Conservation (phyloP, 2,113 vertebrate genomes). For the Oncorhynchus kisutch region DNA sequence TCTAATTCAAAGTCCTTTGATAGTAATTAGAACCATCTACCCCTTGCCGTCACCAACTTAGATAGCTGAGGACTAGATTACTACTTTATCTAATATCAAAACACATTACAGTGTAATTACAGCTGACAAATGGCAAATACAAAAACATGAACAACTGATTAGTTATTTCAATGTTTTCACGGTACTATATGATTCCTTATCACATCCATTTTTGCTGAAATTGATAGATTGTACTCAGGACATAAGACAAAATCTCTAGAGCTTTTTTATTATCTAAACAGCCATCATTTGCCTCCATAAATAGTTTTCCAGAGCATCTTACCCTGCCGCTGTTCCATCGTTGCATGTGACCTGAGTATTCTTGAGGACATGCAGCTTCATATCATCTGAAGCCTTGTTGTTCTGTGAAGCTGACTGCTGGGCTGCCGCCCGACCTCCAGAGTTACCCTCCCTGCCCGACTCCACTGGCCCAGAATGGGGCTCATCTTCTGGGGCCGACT, state of each 20-base stretch:
- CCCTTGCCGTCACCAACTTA: too few relatives aligned
- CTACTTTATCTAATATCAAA: background rate
- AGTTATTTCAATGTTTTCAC: background rate
- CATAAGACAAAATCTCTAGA: background rate
- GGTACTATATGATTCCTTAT: background rate
- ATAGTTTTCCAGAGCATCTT: conserved; percentile 17
- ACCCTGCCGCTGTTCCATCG: conserved; percentile 75
- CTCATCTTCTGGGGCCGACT: conserved; percentile 39
- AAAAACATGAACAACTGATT: background rate
- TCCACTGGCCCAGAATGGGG: conserved; percentile 37
- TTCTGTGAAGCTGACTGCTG: conserved; percentile 36
- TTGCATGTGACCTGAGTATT: conserved; percentile 70
- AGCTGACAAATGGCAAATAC: background rate
- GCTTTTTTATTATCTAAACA: background rate
- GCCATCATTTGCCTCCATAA: background rate
- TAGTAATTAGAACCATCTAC: background rate
- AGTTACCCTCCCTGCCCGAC: conserved; percentile 36
- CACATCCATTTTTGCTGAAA: background rate
- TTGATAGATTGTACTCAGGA: background rate
- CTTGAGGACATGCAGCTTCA: conserved; percentile 77
- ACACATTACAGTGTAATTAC: background rate
- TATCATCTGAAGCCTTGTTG: conserved; percentile 61
- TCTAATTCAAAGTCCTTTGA: background rate
- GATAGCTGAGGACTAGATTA: background rate
- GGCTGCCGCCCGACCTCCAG: conserved; percentile 40